A percentile compares a stretch with the other conserved stretches of the same genome.
phyloP scores from a whole-genome alignment of 1,140 invertebrate genomes.

The Lycorma delicatula region DNA sequence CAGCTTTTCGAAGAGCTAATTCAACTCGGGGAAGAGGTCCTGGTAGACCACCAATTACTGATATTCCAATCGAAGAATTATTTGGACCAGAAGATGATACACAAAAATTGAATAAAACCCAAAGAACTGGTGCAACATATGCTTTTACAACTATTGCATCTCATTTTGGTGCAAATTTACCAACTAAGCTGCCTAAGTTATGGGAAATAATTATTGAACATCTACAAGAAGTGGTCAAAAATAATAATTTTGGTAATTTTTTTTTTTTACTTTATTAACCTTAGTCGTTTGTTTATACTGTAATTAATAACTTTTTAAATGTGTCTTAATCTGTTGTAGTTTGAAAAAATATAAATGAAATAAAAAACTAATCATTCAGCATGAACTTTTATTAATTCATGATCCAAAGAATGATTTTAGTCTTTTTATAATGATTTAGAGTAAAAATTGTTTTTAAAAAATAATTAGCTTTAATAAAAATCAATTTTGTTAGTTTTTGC shows the following conservation, averaged over 20 bases:
- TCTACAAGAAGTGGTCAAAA: conserved; percentile 23
- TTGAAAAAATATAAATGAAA: too few species aligned
- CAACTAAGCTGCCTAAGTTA: conserved; percentile 61
- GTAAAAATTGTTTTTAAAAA: too few species aligned
- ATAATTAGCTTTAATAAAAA: too few species aligned
- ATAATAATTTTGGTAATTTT: conserved; percentile 25
- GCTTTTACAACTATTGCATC: conserved; percentile 60
- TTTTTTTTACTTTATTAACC: too few species aligned
- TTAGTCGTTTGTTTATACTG: too few species aligned
- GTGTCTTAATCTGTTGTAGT: too few species aligned
- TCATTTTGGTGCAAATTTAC: conserved; percentile 56
- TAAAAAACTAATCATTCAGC: too few species aligned
- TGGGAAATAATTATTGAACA: conserved; percentile 63
- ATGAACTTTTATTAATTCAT: too few species aligned
- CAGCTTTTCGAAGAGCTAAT: conserved; percentile 28
- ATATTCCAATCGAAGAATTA: conserved; percentile 24
- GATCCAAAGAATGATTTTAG: too few species aligned
- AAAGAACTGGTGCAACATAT: conserved; percentile 67
- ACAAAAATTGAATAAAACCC: conserved; percentile 55
- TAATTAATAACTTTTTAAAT: too few species aligned
- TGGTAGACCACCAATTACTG: conserved; percentile 27
- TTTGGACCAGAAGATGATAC: conserved; percentile 21
- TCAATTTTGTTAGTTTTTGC: too few species aligned
- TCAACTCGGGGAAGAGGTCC: conserved; percentile 30
- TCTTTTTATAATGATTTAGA: too few species aligned